A percentile compares a stretch with the other conserved stretches of the same genome.
Conservation (phyloP, 2,797 vertebrate species). For the Leptatherina wallacei region DNA sequence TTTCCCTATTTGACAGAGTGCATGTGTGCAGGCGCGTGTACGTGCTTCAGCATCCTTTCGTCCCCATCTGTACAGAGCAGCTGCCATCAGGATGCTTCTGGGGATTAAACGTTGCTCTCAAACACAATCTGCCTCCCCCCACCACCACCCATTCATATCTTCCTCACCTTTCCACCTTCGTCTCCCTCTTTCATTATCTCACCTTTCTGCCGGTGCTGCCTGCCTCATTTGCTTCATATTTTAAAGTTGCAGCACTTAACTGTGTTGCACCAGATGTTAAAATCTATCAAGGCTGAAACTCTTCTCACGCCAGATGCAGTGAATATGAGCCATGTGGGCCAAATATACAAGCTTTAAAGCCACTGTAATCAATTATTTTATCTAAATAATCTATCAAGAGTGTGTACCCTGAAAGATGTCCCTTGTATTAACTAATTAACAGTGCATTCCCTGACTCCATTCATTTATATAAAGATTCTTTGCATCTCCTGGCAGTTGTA, state of each 20-base stretch:
- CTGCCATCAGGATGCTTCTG: constrained; percentile 75
- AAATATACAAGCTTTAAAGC: neutral
- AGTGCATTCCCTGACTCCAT: neutral
- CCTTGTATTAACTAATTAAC: neutral
- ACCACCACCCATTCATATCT: constrained; percentile 49
- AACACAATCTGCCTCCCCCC: constrained; percentile 65
- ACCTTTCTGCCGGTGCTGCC: neutral
- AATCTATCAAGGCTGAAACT: neutral
- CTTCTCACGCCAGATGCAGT: neutral
- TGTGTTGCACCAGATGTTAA: constrained; percentile 9
- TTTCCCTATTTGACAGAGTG: constrained; percentile 36
- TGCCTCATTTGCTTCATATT: constrained; percentile 23
- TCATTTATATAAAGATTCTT: neutral
- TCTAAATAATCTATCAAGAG: neutral
- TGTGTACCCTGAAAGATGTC: neutral
- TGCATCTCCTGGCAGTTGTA: neutral
- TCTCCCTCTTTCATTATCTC: constrained; percentile 18
- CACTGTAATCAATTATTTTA: neutral
- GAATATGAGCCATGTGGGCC: constrained; percentile 1
- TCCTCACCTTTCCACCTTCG: constrained; percentile 62
- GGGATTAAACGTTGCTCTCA: constrained; percentile 75
- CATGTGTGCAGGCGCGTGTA: constrained; percentile 5
- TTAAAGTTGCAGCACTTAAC: constrained; percentile 6
- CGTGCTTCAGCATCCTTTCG: constrained; percentile 45
- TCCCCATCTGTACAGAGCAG: constrained; percentile 76